Base-by-base conservation (phyloP, 2,888 invertebrate genomes). In the Clostera curtula region DNA sequence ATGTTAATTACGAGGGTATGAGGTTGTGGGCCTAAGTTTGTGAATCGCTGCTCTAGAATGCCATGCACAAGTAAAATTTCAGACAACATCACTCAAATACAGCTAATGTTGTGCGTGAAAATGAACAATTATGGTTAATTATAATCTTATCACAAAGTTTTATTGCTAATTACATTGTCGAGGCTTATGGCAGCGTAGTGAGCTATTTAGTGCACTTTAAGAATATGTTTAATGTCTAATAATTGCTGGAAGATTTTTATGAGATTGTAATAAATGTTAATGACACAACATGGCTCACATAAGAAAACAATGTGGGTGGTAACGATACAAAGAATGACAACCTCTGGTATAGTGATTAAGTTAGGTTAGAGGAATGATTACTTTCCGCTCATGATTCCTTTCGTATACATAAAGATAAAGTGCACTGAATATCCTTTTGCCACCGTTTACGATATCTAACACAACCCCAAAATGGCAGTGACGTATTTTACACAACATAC, bases 131-230 rank as follows among this genome's bases (percentile, higher is more conserved):
- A 46, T 40, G 34, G 36, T 44, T 43, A 40, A 54, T 49, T 54
- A 57, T 43, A 54, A 47, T 56, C 65, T 68, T 79, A 80, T 80
- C 80, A 79, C 77, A 79, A 69, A 67, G 18, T 32, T 59, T 75
- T 79, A 82, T 79, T 79, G 80, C 82, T 82, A 74, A 65, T 55
- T 72, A 64, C 55, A 53, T 48, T 55, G 44, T 61, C 54, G 62
- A 61, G 54, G 56, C 56, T 49, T 44, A 34, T 27, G 44, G 10
- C 9, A 10, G 7, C 36, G 39, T 43, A 29, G 31, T 27, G 37
- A 33, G 29, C 34, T 31, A 16, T 5, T 29, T 27, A 27, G 10
- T 4, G 10, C n/a, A n/a, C n/a, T n/a, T n/a, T 8, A 2, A 5
- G 13, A 13, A 22, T 2, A 21, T 3, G n/a, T 8, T 4, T 21